A percentile compares a stretch with the other conserved stretches of the same genome.
phyloP scores from a whole-genome alignment of 2,888 invertebrate species.

The Sarcophaga subvicina region DNA sequence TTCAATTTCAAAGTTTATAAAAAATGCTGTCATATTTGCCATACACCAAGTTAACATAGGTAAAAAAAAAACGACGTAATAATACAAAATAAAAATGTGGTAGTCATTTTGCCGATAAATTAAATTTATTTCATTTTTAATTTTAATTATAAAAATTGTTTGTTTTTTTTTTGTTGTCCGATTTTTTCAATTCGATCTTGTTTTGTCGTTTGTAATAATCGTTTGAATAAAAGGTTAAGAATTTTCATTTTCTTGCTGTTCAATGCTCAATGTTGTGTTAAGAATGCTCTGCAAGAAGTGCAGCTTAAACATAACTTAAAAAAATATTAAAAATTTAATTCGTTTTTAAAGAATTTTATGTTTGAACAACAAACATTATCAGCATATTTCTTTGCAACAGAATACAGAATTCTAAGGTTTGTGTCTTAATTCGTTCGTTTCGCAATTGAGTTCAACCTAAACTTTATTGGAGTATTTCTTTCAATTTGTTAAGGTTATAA shows the following conservation, averaged over 20 bases:
- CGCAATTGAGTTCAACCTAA: neutral
- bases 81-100: conserved; percentile 36
- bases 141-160: conserved; percentile 36
- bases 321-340: neutral
- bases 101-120: conserved; percentile 53
- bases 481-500: too few relatives aligned
- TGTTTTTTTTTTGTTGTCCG: conserved; percentile 5
- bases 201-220: conserved; percentile 31
- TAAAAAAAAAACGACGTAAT: neutral
- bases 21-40: neutral
- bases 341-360: neutral
- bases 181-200: conserved; percentile 11
- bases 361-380: neutral
- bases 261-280: conserved; percentile 30
- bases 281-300: too few relatives aligned
- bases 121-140: conserved; percentile 53
- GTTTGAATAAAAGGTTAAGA: conserved; percentile 46
- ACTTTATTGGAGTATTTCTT: too few relatives aligned
- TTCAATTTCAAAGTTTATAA: neutral
- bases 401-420: conserved; percentile 6
- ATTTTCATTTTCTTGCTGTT: conserved; percentile 5
- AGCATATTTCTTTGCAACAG: conserved; percentile 9
- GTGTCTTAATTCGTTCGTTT: conserved; percentile 52
- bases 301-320: neutral
- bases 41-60: neutral